Evolutionary conservation across 2,888 invertebrate genomes (phyloP), one percentile per base, ranked within the genome.

Genomic region (Acanthopleura granulata): DNA sequence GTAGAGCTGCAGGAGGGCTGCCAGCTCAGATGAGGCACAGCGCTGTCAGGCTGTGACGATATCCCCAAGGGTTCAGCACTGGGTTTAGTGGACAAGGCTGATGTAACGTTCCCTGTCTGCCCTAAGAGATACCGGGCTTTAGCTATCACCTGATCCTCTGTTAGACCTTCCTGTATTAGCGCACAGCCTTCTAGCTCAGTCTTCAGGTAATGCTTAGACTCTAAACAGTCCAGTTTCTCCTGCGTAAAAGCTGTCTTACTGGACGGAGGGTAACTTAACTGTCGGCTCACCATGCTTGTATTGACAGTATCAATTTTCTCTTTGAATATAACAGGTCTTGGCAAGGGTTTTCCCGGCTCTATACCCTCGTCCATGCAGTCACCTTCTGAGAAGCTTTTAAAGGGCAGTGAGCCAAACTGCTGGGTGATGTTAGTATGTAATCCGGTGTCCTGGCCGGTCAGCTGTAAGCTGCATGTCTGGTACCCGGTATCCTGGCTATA

Each of bases 401-500:
- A 80, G 50, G 85, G 85, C 74, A 84, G 62, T 15, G 81, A 81
- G 71, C 80, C 72, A 78, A 85, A 83, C 76, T 85, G 84, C 77
- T 77, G 81, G 66, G 85, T 85, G 69, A 85, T 76, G 75, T 84
- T 85, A 49, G 83, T 83, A 66, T 84, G 83, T 22, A 81, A 74
- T 27, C 81, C 83, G n/a, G 82, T 81, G 25, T 85, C 84, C 40
- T 78, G 84, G 81, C 81, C 84, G 79, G 87, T 85, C 62, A 81
- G 80, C 77, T 87, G 86, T 25, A 87, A 78, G 78, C 87, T 87
- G 29, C 86, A 83, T 49, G 87, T 89, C 75, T 88, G 86, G 78
- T 89, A 89, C 18, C 89, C 89, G 49, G 88, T 88, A 76, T 89
- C 89, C 76, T 87, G 87, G 40, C 51, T 49, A 25, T 66, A 27